Evolutionary conservation across 2,113 vertebrate species (phyloP), one percentile per base, ranked within the genome.

Genomic region (Halichoerus grypus): DNA sequence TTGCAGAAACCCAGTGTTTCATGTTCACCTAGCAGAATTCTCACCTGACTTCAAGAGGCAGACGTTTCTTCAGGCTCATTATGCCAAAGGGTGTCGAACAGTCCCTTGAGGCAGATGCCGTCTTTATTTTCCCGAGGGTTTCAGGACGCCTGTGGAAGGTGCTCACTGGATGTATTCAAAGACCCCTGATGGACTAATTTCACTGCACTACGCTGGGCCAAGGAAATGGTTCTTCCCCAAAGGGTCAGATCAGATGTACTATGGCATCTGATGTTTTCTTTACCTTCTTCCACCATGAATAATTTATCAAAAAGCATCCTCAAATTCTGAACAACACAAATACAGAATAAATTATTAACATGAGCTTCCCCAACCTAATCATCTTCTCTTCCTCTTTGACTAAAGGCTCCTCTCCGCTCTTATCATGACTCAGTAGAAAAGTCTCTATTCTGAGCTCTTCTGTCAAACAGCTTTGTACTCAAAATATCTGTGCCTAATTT

Each of bases 271-370:
- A 89, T 96, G 72, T 87, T 93, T 86, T 85, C 91, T 91, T 96
- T 98, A 97, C 95, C 97, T 98, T 96, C 93, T 71, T 97, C 95
- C 26, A 0, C 91, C 22, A 63, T 98, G 88, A 97, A 98, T 98
- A 98, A 98, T 98, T 98, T 18, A 98, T 96, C 95, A 84, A 49
- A 98, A 98, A 93, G 91, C 95, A 91, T 97, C 95, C 97, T 98
- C 94, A 96, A 95, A 97, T 97, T 97, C 97, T 91, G 85, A 98
- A 97, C 89, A 88, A 94, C 95, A 97, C 96, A 97, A 98, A 98
- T 61, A 97, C 72, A 93, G 69, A 71, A 98, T 98, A 86, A 98
- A 98, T 98, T 98, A 98, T 98, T 98, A 97, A 98, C 94, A 84
- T 0, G 0, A 91, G 24, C 88, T 98, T 97, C 96, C 95, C 90